A percentile compares a stretch with the other conserved stretches of the same genome.
phyloP scores from a whole-genome alignment of 2,888 invertebrate species.

The Euplexia lucipara region DNA sequence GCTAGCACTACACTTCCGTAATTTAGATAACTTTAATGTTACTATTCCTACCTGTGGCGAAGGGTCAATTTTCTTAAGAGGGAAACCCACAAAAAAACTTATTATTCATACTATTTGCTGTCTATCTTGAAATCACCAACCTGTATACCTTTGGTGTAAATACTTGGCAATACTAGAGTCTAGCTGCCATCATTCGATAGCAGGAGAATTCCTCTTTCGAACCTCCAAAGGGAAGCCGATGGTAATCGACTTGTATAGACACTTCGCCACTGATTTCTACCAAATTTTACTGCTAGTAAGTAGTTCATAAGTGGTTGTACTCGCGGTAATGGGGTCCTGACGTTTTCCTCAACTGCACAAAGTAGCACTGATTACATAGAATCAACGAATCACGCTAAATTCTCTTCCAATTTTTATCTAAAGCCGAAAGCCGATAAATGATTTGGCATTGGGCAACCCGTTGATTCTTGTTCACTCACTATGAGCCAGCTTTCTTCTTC shows the following conservation, averaged over 20 bases:
- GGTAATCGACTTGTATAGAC: too few relatives aligned
- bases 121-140: too few relatives aligned
- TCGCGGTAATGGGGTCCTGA: neutral
- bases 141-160: too few relatives aligned
- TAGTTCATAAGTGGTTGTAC: neutral
- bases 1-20: neutral
- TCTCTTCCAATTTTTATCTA: constrained; percentile 77
- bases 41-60: neutral
- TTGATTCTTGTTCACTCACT: constrained; percentile 50
- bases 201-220: too few relatives aligned
- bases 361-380: neutral
- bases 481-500: constrained; percentile 40
- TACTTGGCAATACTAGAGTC: too few relatives aligned
- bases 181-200: too few relatives aligned
- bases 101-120: too few relatives aligned
- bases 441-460: constrained; percentile 64
- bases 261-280: too few relatives aligned
- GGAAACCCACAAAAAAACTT: too few relatives aligned
- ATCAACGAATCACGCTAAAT: constrained; percentile 72
- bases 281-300: too few relatives aligned
- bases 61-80: too few relatives aligned
- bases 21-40: constrained; percentile 7
- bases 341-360: neutral
- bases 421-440: constrained; percentile 83
- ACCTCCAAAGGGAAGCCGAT: too few relatives aligned